Evolutionary conservation across 2,113 vertebrate genomes (phyloP).

Genomic region (Irena cyanogastra): DNA sequence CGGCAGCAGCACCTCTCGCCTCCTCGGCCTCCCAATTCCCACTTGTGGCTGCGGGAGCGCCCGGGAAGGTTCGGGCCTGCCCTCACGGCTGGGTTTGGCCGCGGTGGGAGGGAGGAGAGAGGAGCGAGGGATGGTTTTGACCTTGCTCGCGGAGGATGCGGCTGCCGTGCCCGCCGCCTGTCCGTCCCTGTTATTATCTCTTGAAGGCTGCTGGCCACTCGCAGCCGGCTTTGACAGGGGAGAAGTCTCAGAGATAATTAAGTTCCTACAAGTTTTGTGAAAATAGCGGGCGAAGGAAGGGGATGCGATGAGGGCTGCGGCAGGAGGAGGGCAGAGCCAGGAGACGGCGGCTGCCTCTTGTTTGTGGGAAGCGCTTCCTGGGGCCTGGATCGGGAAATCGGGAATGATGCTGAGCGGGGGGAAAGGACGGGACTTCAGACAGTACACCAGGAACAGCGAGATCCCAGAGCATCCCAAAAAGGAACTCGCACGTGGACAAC

Average conservation of each 20-base stretch:
- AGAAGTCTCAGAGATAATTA: constrained; percentile 62
- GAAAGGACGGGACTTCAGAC: not conserved
- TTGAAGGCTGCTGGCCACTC: not conserved
- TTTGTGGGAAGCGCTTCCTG: not conserved
- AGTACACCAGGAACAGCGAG: not conserved
- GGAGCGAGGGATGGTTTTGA: not conserved
- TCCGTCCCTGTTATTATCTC: not conserved
- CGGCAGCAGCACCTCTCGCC: not conserved
- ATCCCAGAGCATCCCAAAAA: not conserved
- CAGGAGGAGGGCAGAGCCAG: not conserved
- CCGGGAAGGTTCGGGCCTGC: not conserved
- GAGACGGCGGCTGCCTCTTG: rapidly evolving
- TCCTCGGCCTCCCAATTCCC: not conserved
- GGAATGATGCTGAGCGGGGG: not conserved
- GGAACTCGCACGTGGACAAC: rapidly evolving
- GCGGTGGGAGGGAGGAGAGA: too few species aligned
- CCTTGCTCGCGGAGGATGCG: not conserved
- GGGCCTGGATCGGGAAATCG: not conserved
- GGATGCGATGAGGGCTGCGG: not conserved
- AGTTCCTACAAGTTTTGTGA: constrained; percentile 14
- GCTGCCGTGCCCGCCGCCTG: not conserved
- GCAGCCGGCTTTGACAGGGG: constrained; percentile 2
- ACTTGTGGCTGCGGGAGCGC: not conserved
- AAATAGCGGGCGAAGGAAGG: not conserved
- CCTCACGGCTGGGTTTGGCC: not conserved